Base-by-base conservation (phyloP, 2,888 invertebrate species). In the Clusia tigrina region DNA sequence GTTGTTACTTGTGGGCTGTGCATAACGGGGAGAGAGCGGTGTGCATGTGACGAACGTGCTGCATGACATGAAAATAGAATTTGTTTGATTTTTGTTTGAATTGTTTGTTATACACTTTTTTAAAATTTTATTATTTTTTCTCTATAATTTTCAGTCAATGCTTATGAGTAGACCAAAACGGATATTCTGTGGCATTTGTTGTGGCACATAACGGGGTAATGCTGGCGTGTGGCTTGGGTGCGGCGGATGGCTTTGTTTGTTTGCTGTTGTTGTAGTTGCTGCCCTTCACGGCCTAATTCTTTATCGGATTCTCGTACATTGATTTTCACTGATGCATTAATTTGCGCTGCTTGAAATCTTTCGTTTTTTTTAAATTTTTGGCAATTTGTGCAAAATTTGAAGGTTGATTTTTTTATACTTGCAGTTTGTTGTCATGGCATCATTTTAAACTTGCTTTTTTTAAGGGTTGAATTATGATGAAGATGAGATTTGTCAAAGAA, bases 21-120 rank as follows among this genome's bases (percentile, higher is more conserved):
- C 71, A 70, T 66, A 68, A 70, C 54, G 52, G 62, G n/a, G n/a
- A n/a, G n/a, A n/a, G n/a, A n/a, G n/a, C n/a, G n/a, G n/a, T n/a
- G n/a, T 17, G 46, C 37, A 58, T 42, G 42, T 42, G n/a, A n/a
- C 42, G 42, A 6, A 42, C n/a, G 9, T 70, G 62, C 65, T 65
- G 73, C 73, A 73, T 74, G 71, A 74, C 75, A 68, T 70, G 68
- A 76, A 75, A 74, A 66, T 65, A 66, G 68, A 67, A 57, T 66
- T 66, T 66, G 48, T 15, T 38, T 62, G 65, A 62, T 64, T 66
- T 17, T 62, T 63, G 64, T 32, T 58, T 38, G 15, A 17, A 20
- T 24, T 61, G 57, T 62, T 67, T 67, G 68, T 66, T 56, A n/a
- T n/a, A 55, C 18, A 15, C 46, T 58, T 70, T 66, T 68, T 66